Base-by-base conservation (phyloP, 2,888 invertebrate species). In the Aphrophora alni region DNA sequence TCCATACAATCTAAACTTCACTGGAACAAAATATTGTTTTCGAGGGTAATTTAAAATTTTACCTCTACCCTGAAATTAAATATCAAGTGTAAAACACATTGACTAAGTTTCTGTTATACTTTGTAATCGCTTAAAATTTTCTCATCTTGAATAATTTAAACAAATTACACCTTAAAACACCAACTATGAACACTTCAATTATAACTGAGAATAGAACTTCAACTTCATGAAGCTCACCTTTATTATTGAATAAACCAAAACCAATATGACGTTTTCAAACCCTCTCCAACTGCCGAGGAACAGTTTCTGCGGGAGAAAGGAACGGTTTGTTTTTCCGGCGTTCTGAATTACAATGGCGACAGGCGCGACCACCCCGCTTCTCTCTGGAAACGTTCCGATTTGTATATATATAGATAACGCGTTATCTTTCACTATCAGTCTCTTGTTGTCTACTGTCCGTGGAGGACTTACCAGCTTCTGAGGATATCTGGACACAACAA, bases 271-370 rank as follows among this genome's bases (percentile, higher is more conserved):
- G 44, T 44, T 14, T 44, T 2, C 44, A 44, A 33, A 33, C 33
- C 33, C 33, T 33, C 33, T 33, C 33, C 33, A n/a, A 44, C 17
- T 2, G 44, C 44, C 44, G 21, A 21, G 21, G 59, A 21, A 59
- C 59, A 21, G 59, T 21, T 21, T 59, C n/a, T 21, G 59, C n/a
- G 21, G 71, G 81, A 73, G 77, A 81, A 81, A 81, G 81, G 81
- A 80, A 77, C 59, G 72, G 72, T n/a, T 24, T 21, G 77, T 77
- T 81, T 81, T 81, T 81, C 77, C 73, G 81, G 81, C 81, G 76
- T 72, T 72, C 73, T 51, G 28, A 28, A 74, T 74, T 80, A 80
- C 70, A 69, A 75, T 76, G 76, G 81, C 77, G 81, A 77, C 74
- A 77, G 68, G 69, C 81, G 77, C 27, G 24, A 72, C 77, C 27